Conservation (phyloP, 2,113 vertebrate genomes). For the Rhynchomys soricoides region DNA sequence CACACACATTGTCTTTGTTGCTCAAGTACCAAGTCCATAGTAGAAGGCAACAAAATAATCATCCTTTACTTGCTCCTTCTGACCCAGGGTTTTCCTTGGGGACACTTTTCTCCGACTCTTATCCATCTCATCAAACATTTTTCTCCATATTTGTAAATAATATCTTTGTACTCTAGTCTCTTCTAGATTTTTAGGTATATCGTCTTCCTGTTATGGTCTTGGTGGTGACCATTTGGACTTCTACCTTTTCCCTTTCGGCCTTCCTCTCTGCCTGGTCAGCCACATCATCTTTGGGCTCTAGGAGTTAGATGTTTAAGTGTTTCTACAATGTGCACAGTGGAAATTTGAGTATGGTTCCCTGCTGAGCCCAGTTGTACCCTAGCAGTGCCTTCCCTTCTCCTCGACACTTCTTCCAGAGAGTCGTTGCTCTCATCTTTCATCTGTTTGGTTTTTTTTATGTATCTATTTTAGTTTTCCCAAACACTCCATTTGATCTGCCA, state of each 20-base stretch:
- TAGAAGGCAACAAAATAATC: background rate
- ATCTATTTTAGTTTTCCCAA: background rate
- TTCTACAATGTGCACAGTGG: background rate
- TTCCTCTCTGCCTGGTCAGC: background rate
- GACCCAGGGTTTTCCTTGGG: background rate
- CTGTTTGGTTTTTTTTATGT: conserved; percentile 49
- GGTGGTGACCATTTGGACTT: background rate
- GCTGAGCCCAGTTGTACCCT: background rate
- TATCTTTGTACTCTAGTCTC: background rate
- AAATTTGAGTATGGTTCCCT: conserved; percentile 3
- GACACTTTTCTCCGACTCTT: background rate
- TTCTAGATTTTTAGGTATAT: background rate
- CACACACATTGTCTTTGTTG: too few species aligned
- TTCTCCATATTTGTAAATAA: background rate
- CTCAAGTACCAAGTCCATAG: background rate
- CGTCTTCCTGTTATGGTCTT: background rate
- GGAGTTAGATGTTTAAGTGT: background rate
- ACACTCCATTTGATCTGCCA: background rate
- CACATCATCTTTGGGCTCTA: background rate
- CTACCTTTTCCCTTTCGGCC: too few species aligned
- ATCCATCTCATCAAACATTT: background rate
- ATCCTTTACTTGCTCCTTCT: background rate
- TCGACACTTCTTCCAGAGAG: background rate
- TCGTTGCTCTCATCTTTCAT: conserved; percentile 54
- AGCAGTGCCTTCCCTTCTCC: background rate